Evolutionary conservation across 2,113 vertebrate species (phyloP).

Genomic region (Catharus fuscescens): DNA sequence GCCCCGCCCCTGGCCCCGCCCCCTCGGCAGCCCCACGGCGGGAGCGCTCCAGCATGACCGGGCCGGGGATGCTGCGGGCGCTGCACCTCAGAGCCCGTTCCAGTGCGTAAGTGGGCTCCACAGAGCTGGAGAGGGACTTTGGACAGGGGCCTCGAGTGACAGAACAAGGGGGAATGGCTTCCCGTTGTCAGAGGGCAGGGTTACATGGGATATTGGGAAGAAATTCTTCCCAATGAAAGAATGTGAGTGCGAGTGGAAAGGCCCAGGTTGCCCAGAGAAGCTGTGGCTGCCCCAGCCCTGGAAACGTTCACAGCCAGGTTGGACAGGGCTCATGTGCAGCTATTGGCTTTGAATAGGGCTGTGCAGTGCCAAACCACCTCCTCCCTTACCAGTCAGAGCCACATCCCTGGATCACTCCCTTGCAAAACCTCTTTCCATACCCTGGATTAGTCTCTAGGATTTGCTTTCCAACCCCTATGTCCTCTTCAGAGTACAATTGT

Average conservation of each 20-base stretch:
- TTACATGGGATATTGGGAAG: neutral
- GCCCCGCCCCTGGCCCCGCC: too few relatives aligned
- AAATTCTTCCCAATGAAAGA: neutral
- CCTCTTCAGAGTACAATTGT: neutral
- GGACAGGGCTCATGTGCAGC: neutral
- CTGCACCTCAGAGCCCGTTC: fast-evolving
- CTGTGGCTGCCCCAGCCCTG: neutral
- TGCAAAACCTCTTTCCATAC: neutral
- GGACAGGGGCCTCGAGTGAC: neutral
- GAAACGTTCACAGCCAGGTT: neutral
- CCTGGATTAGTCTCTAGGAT: neutral
- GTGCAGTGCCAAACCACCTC: fast-evolving
- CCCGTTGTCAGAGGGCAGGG: neutral
- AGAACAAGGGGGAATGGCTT: neutral
- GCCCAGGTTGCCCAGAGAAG: neutral
- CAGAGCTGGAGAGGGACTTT: neutral
- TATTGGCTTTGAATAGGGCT: neutral
- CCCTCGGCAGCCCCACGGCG: too few relatives aligned
- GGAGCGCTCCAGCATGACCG: fast-evolving
- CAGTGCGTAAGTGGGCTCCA: neutral
- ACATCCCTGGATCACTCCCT: neutral
- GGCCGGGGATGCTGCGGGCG: fast-evolving
- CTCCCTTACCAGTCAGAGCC: neutral
- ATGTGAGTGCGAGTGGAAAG: neutral
- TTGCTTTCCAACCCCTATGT: neutral